Evolutionary conservation across 2,797 vertebrate genomes (phyloP).

Genomic region (Clarias fuscus): DNA sequence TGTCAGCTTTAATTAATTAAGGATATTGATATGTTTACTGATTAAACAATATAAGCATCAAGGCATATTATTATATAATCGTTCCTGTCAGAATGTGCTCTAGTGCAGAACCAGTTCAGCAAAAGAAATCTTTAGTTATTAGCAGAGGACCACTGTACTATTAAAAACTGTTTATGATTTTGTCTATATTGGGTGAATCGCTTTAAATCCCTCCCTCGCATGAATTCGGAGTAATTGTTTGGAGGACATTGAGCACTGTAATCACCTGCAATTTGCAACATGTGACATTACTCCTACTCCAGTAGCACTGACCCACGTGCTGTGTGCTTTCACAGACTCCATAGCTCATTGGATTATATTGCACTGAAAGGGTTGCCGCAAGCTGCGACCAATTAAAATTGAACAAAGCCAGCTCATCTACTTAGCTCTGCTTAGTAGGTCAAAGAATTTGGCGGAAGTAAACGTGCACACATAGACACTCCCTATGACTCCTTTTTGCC

Average conservation of each 20-base stretch:
- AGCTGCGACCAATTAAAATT: constrained; percentile 77
- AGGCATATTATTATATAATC: background rate
- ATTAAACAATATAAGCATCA: background rate
- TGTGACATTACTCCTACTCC: constrained; percentile 66
- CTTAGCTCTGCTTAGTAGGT: constrained; percentile 76
- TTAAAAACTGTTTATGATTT: constrained; percentile 7
- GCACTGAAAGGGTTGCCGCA: constrained; percentile 70
- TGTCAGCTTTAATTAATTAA: background rate
- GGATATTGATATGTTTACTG: background rate
- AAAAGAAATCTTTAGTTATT: background rate
- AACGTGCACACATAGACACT: constrained; percentile 50
- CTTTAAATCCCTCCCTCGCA: constrained; percentile 26
- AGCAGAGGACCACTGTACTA: constrained; percentile 6
- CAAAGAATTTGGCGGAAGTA: constrained; percentile 71
- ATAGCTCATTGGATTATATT: constrained; percentile 68
- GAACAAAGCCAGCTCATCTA: constrained; percentile 78
- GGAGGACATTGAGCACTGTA: constrained; percentile 62
- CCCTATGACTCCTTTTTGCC: constrained; percentile 52
- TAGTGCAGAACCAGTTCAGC: background rate
- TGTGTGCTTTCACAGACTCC: constrained; percentile 62
- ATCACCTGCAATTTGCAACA: constrained; percentile 71
- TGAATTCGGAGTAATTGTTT: constrained; percentile 34
- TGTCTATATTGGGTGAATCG: background rate
- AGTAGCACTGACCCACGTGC: constrained; percentile 64
- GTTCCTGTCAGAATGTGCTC: background rate